Evolutionary conservation across 2,888 invertebrate genomes (phyloP), one percentile per base, ranked within the genome.

Genomic region (Agonum fuliginosum): DNA sequence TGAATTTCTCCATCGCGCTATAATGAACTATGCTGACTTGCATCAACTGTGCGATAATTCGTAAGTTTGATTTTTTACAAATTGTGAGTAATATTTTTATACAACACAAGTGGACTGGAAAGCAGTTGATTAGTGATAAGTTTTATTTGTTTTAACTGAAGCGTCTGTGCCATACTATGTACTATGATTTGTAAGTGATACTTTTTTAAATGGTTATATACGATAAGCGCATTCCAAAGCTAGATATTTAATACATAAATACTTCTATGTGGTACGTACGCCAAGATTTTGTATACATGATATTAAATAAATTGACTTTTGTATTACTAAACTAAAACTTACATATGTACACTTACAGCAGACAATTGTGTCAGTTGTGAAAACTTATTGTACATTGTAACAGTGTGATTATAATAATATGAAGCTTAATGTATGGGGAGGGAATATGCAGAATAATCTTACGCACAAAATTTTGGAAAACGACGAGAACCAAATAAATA

Each of bases 1-100:
- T 88, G 96, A 96, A 90, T 96, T 96, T 89, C 90, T 97, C 83
- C 95, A 97, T 89, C 94, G 96, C 89, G 96, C 95, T 86, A 94
- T 96, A 87, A 91, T 95, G 81, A 95, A 95, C 89, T 96, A 96
- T 86, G 93, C 95, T 80, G 95, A 96, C 87, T 91, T 96, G 81
- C 95, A 95, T 88, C 94, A 94, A 87, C 88, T 95, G 80, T 90
- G 91, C 72, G 93, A 93, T 78, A 86, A 86, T 72, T 78, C 75
- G 67, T 78, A 78, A 80, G 75, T 78, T 76, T 79, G 72, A 58
- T 77, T 79, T 69, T 80, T 78, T 79, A 78, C 51, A 79, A 71
- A 78, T 46, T 78, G 70, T 70, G 74, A 73, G 48, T 76, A 78
- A 75, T 79, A 79, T 78, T 58, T 75, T 77, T 79, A 75, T 73